phyloP scores from a whole-genome alignment of 2,797 vertebrate species.

The Sternarchorhynchus goeldii region DNA sequence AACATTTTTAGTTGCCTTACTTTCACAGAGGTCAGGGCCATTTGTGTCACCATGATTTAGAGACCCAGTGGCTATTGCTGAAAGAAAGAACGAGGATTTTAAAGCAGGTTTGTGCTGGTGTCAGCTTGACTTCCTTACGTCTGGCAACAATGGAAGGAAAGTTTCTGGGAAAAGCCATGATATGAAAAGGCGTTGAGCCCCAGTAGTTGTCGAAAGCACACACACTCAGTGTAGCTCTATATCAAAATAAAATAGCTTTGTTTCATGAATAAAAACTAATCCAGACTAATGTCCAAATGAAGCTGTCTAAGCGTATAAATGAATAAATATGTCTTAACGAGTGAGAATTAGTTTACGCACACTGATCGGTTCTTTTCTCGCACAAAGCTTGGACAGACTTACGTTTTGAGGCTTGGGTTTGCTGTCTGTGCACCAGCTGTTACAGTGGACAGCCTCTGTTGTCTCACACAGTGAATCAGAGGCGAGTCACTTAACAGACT shows the following conservation, averaged over 20 bases:
- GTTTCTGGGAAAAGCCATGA: constrained; percentile 44
- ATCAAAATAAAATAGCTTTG: no score
- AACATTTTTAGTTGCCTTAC: no score
- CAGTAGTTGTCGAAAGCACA: background rate
- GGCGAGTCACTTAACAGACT: constrained; percentile 27
- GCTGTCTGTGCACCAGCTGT: background rate
- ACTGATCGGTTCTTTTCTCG: background rate
- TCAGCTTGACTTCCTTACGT: constrained; percentile 70
- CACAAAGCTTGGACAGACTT: background rate
- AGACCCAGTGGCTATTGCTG: constrained; percentile 1
- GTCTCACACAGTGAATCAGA: constrained; percentile 7
- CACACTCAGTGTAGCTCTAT: background rate
- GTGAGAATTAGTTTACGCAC: no score
- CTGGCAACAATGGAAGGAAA: constrained; percentile 76
- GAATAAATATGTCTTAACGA: no score
- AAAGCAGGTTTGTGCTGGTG: constrained; percentile 58
- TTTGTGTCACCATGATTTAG: no score
- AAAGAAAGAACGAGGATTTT: background rate
- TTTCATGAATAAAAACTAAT: no score
- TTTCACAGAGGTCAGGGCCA: no score
- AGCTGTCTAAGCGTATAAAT: no score
- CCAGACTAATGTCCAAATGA: no score
- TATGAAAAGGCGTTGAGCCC: constrained; percentile 23
- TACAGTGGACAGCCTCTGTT: background rate
- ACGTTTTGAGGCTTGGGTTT: background rate